Evolutionary conservation across 2,888 invertebrate genomes (phyloP), one percentile per base, ranked within the genome.

Genomic region (Celastrina argiolus): DNA sequence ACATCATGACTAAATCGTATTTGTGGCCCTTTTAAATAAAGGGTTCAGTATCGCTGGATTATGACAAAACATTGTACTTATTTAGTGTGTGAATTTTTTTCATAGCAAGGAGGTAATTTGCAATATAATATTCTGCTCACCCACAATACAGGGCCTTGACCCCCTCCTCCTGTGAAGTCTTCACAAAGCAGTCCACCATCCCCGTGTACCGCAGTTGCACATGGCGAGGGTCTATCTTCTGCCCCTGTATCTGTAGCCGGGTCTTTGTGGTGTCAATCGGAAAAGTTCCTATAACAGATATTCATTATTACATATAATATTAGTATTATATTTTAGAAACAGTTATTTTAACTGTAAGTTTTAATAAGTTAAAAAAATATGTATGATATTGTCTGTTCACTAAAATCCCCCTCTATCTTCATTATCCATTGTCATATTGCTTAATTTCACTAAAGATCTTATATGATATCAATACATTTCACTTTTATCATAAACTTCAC

Each of bases 261-360:
- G 98, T 98, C 91, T 98, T 98, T 26, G 98, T 96, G 36, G 97
- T 97, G 85, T 98, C 98, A 75, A 98, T 96, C n/a, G 98, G 98
- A 91, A 98, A 98, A 51, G 98, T 98, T 73, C 98, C 98, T 97
- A 76, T 14, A 65, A 64, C 26, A 41, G 10, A 39, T 22, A 39
- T 31, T 31, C 31, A 31, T 31, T 2, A 31, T 0, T 31, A 31
- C n/a, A 12, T n/a, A 14, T 2, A n/a, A 41, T 41, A 41, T 41
- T 6, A 16, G 16, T n/a, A 45, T 45, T 16, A 45, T 2, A 8
- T 18, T 16, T 45, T 45, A 8, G n/a, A 6, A 42, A n/a, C n/a
- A 6, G n/a, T 45, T 8, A 41, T 36, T 41, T 41, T 41, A n/a
- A 14, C n/a, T n/a, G 4, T 41, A 41, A n/a, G 4, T 41, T 41